Evolutionary conservation across 2,888 invertebrate genomes (phyloP), one percentile per base, ranked within the genome.

Genomic region (Heliconius ethilla): DNA sequence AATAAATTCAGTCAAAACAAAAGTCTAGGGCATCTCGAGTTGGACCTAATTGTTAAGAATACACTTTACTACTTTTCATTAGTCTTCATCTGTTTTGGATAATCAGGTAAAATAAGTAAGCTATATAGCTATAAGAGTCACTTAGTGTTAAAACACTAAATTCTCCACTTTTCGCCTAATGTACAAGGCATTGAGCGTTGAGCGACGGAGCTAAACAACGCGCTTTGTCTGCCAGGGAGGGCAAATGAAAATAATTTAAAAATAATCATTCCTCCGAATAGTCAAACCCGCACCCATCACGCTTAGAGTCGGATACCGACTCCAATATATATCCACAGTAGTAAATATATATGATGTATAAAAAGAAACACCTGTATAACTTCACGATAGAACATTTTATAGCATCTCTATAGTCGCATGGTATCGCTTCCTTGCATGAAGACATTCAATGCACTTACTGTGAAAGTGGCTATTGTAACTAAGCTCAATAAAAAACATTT

Each of bases 361-460:
- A 40, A 40, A 69, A 40, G 5, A 13, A 69, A 40, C 67, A 69
- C 37, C 67, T 69, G 2, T 69, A 69, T 69, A 40, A 40, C 4
- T 72, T 13, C 29, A 10, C 29, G 22, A n/a, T 33, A 33, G 15
- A 33, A 59, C 1, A 72, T 55, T 72, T 72, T 59, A 72, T 72
- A 72, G 59, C 55, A 59, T 72, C 33, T 13, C n/a, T 33, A 72
- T 33, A 72, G 72, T 33, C 15, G 72, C 55, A n/a, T 33, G 59
- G 72, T 72, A 72, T 59, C 51, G 70, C 13, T 72, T 72, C 55
- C 72, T 72, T 72, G 72, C 72, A 72, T 59, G 29, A 72, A 72
- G 72, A 72, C 29, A 33, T 72, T 69, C n/a, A 33, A 59, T 72
- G 72, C 72, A 72, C 72, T 59, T 59, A 72, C 72, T 59, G n/a